phyloP scores from a whole-genome alignment of 92 coral and sea anemone species.

The Umimayanthus kanabou region DNA sequence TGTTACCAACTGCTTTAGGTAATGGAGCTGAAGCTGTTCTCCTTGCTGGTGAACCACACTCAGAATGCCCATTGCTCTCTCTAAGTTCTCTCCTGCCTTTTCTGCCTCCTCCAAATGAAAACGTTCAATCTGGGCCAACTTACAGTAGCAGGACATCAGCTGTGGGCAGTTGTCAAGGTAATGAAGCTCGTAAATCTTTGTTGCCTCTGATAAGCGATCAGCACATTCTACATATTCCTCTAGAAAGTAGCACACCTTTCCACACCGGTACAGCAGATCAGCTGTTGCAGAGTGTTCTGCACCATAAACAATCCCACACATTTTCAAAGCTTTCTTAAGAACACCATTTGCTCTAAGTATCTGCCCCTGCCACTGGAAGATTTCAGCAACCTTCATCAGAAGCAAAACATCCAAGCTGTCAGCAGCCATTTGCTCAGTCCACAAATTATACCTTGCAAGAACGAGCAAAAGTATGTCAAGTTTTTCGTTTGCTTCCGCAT shows the following conservation, averaged over 20 bases:
- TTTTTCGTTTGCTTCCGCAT: not conserved
- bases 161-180: not conserved
- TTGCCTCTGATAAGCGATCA: not conserved
- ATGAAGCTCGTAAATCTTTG: not conserved
- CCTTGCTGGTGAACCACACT: not conserved
- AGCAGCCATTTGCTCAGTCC: not conserved
- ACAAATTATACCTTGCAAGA: not conserved
- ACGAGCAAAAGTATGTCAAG: not conserved
- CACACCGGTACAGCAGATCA: slow-evolving; percentile 12
- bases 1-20: not conserved
- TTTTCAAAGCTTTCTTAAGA: not conserved
- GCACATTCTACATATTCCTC: slow-evolving; percentile 13
- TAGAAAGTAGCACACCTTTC: not conserved
- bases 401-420: slow-evolving; percentile 3
- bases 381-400: not conserved
- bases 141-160: slow-evolving; percentile 11
- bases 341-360: not conserved
- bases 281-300: slow-evolving; percentile 6
- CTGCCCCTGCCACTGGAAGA: not conserved
- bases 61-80: slow-evolving; percentile 14
- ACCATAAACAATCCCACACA: not conserved
- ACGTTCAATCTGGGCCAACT: not conserved
- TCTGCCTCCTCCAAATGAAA: not conserved
- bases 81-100: slow-evolving; percentile 1
- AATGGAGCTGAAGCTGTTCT: not conserved